A percentile compares a stretch with the other conserved stretches of the same genome.
These are phyloP conservation scores for Poicephalus gulielmi DNA, from an alignment of 2,113 vertebrate species.

Conservation along the genomic window DNA sequence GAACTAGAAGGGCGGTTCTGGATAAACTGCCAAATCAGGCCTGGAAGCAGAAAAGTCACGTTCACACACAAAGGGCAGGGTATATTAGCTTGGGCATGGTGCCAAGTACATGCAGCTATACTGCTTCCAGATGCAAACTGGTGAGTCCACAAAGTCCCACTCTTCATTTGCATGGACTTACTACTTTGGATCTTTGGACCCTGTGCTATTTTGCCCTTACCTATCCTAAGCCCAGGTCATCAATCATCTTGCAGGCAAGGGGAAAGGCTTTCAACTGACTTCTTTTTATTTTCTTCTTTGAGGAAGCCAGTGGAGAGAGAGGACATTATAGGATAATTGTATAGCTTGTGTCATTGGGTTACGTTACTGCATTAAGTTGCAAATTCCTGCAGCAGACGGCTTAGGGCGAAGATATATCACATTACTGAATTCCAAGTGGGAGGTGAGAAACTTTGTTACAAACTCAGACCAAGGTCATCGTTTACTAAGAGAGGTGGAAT, in stretches of 20 bases:
- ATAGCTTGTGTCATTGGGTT: background rate
- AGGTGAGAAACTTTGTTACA: background rate
- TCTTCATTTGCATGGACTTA: constrained; percentile 28
- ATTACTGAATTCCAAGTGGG: background rate
- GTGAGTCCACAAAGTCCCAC: constrained; percentile 26
- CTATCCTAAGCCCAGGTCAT: background rate
- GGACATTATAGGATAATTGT: background rate
- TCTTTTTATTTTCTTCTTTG: background rate
- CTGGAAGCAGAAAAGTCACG: constrained; percentile 63
- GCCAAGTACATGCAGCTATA: constrained; percentile 63
- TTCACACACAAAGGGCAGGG: constrained; percentile 63
- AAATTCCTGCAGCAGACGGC: background rate
- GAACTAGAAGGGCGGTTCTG: constrained; percentile 53
- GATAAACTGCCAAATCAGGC: constrained; percentile 49
- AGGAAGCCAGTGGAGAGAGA: background rate
- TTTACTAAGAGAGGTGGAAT: background rate
- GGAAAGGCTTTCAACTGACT: background rate
- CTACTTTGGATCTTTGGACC: background rate
- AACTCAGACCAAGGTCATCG: background rate
- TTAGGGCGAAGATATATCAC: background rate
- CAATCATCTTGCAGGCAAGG: background rate
- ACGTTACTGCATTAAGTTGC: background rate
- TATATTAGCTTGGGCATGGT: constrained; percentile 21
- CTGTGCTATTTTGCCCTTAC: background rate
- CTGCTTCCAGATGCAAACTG: constrained; percentile 68